Percentiles rank a stretch among this genome's conserved stretches.
These are phyloP conservation scores for Calameuta filiformis DNA, from an alignment of 2,888 invertebrate genomes.

Conservation along the genomic window DNA sequence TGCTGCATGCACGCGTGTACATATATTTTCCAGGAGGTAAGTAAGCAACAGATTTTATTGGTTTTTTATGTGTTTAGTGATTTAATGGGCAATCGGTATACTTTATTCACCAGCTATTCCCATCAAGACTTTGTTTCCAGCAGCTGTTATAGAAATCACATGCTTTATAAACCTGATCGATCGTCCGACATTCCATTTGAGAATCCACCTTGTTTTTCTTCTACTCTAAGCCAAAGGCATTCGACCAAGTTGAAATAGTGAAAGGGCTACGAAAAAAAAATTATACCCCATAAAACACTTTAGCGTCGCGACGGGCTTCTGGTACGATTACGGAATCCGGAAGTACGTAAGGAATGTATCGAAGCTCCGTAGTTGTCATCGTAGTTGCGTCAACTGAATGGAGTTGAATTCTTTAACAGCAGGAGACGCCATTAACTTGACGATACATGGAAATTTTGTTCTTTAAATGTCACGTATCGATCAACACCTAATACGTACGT, in stretches of 20 bases:
- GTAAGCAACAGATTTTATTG: slow-evolving; percentile 34
- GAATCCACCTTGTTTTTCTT: background rate
- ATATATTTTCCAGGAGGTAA: slow-evolving; percentile 14
- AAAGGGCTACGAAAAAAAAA: background rate
- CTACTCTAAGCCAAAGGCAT: background rate
- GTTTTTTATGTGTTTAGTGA: slow-evolving; percentile 35
- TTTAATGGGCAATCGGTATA: slow-evolving; percentile 39
- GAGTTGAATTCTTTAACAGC: no score
- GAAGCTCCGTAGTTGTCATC: no score
- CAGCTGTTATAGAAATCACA: slow-evolving; percentile 25
- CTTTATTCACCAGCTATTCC: slow-evolving; percentile 41
- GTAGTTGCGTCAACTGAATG: no score
- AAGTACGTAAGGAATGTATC: no score
- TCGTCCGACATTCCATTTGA: background rate
- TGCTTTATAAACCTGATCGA: slow-evolving; percentile 33
- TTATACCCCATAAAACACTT: background rate
- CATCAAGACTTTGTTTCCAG: slow-evolving; percentile 21
- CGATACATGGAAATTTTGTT: background rate
- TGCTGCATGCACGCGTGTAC: background rate
- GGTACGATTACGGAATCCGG: no score
- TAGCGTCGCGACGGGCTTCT: no score
- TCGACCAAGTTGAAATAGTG: background rate
- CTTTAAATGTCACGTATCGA: background rate
- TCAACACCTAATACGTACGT: background rate
- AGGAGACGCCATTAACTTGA: background rate